Evolutionary conservation across 2,113 vertebrate species (phyloP).

Genomic region (Microtus pennsylvanicus): DNA sequence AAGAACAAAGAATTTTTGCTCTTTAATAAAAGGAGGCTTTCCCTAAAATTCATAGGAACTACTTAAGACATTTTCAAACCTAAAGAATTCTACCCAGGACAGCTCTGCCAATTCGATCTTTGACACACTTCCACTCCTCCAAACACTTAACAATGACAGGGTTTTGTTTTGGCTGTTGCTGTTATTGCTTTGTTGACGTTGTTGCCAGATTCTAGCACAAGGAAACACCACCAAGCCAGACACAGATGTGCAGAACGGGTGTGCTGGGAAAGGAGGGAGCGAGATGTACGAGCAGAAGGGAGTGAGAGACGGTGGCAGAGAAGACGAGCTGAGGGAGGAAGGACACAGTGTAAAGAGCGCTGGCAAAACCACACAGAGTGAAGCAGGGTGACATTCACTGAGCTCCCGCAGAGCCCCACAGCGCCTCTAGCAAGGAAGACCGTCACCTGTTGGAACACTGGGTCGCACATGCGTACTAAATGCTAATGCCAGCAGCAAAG

Average conservation of each 20-base stretch:
- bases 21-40: not conserved
- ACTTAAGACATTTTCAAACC: not conserved
- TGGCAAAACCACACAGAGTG: not conserved
- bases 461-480: not conserved
- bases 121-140: not conserved
- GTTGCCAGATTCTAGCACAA: not conserved
- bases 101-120: not conserved
- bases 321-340: not conserved
- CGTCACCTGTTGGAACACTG: not conserved
- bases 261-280: not conserved
- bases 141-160: not conserved
- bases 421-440: not conserved
- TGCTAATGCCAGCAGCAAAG: not conserved
- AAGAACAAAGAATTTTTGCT: not conserved
- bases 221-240: not conserved
- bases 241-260: not conserved
- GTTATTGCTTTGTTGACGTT: not conserved
- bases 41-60: not conserved
- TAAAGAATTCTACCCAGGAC: not conserved
- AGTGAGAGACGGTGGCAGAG: not conserved
- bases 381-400: not conserved
- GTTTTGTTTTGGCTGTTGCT: not conserved
- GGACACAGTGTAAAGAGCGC: not conserved
- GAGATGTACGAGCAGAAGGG: not conserved
- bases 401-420: not conserved